Base-by-base conservation (phyloP, 64 coral and sea anemone species). In the Montipora efflorescens region DNA sequence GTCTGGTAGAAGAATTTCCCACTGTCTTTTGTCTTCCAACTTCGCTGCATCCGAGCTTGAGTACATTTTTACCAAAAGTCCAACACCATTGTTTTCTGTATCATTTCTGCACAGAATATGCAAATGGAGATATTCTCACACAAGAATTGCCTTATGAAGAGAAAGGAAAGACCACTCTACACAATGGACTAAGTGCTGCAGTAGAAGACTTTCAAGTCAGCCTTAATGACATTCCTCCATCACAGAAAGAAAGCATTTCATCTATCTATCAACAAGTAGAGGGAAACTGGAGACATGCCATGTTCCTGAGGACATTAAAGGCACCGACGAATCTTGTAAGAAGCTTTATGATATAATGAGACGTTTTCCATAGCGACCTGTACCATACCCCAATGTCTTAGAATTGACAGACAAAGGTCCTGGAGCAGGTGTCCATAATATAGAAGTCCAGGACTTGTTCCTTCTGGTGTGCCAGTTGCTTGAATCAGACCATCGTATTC, bases 401-500 rank as follows among this genome's bases (percentile, higher is more conserved):
- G 61, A 66, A 66, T 66, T 66, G 61, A 77, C 75, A 77, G 23
- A 77, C 75, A 77, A 77, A 77, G 75, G 75, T 77, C 75, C 75
- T 44, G 75, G 75, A 77, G 75, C 75, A 44, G 75, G 46, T 77
- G 79, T 51, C 47, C 67, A 87, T 48, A 87, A 50, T 50, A 48
- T 74, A 69, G 46, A 87, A 87, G 84, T 74, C 20, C 84, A 87
- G 18, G 67, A 87, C 84, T 69, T 74, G 67, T 74, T 87, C 64
- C 23, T 87, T 62, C 84, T 88, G 49, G 71, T 88, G 86, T 76
- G 86, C 86, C 67, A 75, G n/a, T 16, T 88, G 44, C 50, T 88
- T 74, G 84, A 87, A 68, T 73, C 84, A 69, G 84, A 74, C 68
- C 84, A 87, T 87, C 84, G 64, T 68, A 25, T 25, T 25, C 25